Percentiles rank a stretch among this genome's conserved stretches.
These are phyloP conservation scores for Gadopsis bispinosus DNA, from an alignment of 2,797 vertebrate genomes.

Conservation along the genomic window DNA sequence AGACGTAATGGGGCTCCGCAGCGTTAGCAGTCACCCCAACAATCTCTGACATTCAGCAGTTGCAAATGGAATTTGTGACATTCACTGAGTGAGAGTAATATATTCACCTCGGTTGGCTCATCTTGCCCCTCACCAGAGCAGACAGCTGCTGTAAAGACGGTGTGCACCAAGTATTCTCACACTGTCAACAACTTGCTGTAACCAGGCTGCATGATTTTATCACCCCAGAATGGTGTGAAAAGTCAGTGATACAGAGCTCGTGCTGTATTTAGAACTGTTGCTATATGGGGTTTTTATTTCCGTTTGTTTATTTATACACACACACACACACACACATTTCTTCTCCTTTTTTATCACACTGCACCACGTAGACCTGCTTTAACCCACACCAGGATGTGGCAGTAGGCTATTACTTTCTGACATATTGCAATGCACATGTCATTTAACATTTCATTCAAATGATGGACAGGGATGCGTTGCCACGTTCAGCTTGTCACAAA, in stretches of 20 bases:
- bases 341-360: conserved; percentile 29
- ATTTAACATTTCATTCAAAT: conserved; percentile 65
- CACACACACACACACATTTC: conserved; percentile 1
- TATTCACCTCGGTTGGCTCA: conserved; percentile 74
- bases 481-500: conserved; percentile 57
- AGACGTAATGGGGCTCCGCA: conserved; percentile 55
- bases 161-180: conserved; percentile 59
- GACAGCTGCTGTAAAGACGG: conserved; percentile 68
- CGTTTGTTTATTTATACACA: not conserved
- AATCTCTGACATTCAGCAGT: conserved; percentile 74
- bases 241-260: conserved; percentile 29
- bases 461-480: conserved; percentile 57
- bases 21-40: conserved; percentile 67
- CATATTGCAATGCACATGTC: conserved; percentile 62
- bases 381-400: conserved; percentile 53
- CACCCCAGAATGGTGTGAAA: conserved; percentile 50
- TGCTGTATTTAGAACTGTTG: conserved; percentile 57
- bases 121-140: conserved; percentile 66
- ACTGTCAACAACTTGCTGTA: conserved; percentile 66
- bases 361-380: conserved; percentile 28
- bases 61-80: conserved; percentile 78
- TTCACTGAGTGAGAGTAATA: conserved; percentile 74
- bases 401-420: conserved; percentile 65
- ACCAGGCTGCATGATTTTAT: conserved; percentile 60
- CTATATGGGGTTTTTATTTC: conserved; percentile 25